These are phyloP conservation scores for Ceratosolen fusciceps DNA, from an alignment of 1,140 invertebrate genomes.

Conservation along the genomic window DNA sequence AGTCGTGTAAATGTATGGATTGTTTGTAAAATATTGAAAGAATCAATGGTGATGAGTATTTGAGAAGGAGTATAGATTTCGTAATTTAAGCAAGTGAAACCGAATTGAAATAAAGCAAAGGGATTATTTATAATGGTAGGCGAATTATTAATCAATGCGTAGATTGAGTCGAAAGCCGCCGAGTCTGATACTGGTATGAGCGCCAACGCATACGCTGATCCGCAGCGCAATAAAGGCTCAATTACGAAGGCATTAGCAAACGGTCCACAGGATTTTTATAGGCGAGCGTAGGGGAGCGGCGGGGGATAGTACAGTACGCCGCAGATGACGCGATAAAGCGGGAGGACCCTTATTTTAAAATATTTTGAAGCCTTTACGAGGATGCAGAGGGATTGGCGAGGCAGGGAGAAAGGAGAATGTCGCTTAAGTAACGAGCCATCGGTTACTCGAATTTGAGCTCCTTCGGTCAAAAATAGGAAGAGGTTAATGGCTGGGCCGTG, in stretches of 20 bases:
- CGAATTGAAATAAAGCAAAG: too few relatives aligned
- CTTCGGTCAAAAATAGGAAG: constrained; percentile 28
- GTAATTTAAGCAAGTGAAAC: too few relatives aligned
- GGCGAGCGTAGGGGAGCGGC: not conserved
- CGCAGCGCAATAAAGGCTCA: not conserved
- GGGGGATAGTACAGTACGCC: not conserved
- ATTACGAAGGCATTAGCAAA: not conserved
- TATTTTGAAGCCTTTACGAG: constrained; percentile 28
- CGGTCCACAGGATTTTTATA: constrained; percentile 20
- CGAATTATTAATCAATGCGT: not conserved
- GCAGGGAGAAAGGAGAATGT: not conserved
- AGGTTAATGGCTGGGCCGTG: constrained; percentile 27
- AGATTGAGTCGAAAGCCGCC: not conserved
- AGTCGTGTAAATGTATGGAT: too few relatives aligned
- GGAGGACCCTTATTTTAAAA: constrained; percentile 30
- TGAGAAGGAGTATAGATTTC: too few relatives aligned
- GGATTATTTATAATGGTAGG: not conserved
- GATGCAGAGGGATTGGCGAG: not conserved
- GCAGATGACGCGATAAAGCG: not conserved
- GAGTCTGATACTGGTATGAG: not conserved
- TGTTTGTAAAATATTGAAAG: too few relatives aligned
- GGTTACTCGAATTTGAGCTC: constrained; percentile 32
- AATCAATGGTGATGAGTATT: too few relatives aligned
- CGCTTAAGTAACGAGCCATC: constrained; percentile 12
- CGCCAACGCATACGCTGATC: too few relatives aligned